A percentile compares a stretch with the other conserved stretches of the same genome.
These are phyloP conservation scores for Zaprionus tsacasi DNA, from an alignment of 1,140 invertebrate species.

Conservation along the genomic window DNA sequence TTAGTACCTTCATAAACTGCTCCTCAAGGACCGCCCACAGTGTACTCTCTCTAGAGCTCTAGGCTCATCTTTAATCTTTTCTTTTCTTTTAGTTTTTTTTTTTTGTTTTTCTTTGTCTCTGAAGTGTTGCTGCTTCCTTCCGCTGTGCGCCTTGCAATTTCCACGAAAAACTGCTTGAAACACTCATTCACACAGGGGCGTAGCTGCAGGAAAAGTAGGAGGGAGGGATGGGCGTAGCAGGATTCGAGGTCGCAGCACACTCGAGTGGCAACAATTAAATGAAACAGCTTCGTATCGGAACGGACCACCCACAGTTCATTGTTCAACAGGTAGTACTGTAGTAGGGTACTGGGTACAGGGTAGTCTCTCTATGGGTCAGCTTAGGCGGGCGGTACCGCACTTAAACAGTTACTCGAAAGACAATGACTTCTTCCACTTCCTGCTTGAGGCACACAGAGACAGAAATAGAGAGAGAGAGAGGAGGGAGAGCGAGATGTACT, in stretches of 20 bases:
- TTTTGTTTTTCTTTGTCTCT: slow-evolving; percentile 10
- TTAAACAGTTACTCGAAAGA: slow-evolving; percentile 27
- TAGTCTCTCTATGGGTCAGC: neutral
- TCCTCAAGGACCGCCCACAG: slow-evolving; percentile 28
- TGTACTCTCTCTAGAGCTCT: neutral
- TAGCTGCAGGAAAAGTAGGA: neutral
- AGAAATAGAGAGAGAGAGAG: no score
- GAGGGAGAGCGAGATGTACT: neutral
- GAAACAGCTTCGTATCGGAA: neutral
- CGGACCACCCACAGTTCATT: slow-evolving; percentile 36
- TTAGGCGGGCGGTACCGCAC: slow-evolving; percentile 12
- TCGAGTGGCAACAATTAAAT: slow-evolving; percentile 43
- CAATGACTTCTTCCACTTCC: neutral
- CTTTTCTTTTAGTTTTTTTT: slow-evolving; percentile 7
- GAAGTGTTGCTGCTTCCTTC: slow-evolving; percentile 58
- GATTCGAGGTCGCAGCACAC: slow-evolving; percentile 42
- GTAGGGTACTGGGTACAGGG: neutral
- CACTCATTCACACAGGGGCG: slow-evolving; percentile 19
- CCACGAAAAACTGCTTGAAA: slow-evolving; percentile 51
- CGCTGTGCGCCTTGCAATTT: slow-evolving; percentile 57
- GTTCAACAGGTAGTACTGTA: slow-evolving; percentile 41
- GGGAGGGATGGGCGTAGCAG: slow-evolving; percentile 9
- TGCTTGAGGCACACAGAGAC: neutral
- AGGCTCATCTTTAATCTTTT: slow-evolving; percentile 29
- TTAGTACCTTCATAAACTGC: slow-evolving; percentile 3